Evolutionary conservation across 2,797 vertebrate species (phyloP), one percentile per base, ranked within the genome.

Genomic region (Eulemur coronatus): DNA sequence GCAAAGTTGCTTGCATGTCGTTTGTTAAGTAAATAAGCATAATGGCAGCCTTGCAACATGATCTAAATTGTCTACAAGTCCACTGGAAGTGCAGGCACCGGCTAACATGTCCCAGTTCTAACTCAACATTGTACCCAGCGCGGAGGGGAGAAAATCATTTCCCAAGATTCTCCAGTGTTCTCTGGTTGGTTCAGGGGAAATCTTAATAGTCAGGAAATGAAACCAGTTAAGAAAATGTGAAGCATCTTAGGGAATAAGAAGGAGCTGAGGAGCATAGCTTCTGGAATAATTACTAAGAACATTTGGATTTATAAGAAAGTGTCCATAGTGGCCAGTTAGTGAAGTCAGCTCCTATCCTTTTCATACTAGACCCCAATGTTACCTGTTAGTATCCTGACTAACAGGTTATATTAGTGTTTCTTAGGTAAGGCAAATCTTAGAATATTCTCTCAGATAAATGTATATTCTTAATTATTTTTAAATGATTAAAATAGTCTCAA

Each of bases 11-110:
- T 67, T 85, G 38, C 7, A 24, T 91, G 65, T 38, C 12, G 35
- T 50, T 52, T 95, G 61, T 91, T 88, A 22, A 93, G 10, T 80
- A 95, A 93, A 76, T 33, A 3, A 86, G 72, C 5, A 50, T 70
- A 94, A 86, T 13, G 43, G 17, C 4, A 82, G 17, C 10, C n/a
- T 92, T 78, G 3, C n/a, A 46, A 86, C 6, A 8, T 35, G 28
- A 96, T 33, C 12, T n/a, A 33, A 5, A 33, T 43, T 61, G 28
- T 73, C 18, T 52, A 10, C 35, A 84, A 86, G 20, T 12, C 43
- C n/a, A 55, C 0, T 59, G 11, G 35, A 14, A 20, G 7, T 35
- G 10, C 7, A 12, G 17, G n/a, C 11, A 26, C 33, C 61, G 3
- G 7, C 1, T 61, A 26, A 76, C 22, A 80, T 33, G 26, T 28